Evolutionary conservation across 92 coral and sea anemone genomes (phyloP), one percentile per base, ranked within the genome.

Genomic region (Zoanthus gigantus): DNA sequence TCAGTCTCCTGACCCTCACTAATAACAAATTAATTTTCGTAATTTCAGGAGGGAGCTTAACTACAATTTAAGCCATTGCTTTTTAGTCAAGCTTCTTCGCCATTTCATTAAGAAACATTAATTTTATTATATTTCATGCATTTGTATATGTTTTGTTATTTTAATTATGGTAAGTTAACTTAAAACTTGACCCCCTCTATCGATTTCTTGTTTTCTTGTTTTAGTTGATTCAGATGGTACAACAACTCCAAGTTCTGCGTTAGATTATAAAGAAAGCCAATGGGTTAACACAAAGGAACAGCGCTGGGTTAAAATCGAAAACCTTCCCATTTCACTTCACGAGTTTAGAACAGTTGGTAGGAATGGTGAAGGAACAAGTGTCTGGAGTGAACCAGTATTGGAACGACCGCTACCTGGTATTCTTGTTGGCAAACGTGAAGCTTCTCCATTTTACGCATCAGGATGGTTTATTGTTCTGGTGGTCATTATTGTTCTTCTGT

Each of bases 391-490:
- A 7, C 71, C 91, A 23, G 88, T 94, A 15, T 89, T 91, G 30
- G 94, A 75, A 14, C 83, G 98, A 9, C 98, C 98, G 11, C 74
- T 87, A 14, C 87, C 98, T 0, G 92, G 85, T 29, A 86, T 93
- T 34, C 89, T 88, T 66, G 89, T 89, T 12, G 95, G 94, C 65
- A 76, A 88, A 69, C 85, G 93, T 23, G 74, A 56, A 12, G 23
- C 90, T 0, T 53, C 90, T 7, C 98, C 98, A 0, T 76, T 94
- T 44, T 88, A 93, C 74, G 53, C 78, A 66, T 79, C 94, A 10
- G 89, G 91, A 0, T 94, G 98, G 98, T 94, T 94, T 72, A 91
- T 94, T 6, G 87, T 90, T 13, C 15, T 94, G 60, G 48, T 93
- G 73, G 92, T 89, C 2, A 88, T 94, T 16, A 91, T 93, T 29